A percentile compares a stretch with the other conserved stretches of the same genome.
phyloP scores from a whole-genome alignment of 2,113 vertebrate species.

The Phylloscopus trochilus region DNA sequence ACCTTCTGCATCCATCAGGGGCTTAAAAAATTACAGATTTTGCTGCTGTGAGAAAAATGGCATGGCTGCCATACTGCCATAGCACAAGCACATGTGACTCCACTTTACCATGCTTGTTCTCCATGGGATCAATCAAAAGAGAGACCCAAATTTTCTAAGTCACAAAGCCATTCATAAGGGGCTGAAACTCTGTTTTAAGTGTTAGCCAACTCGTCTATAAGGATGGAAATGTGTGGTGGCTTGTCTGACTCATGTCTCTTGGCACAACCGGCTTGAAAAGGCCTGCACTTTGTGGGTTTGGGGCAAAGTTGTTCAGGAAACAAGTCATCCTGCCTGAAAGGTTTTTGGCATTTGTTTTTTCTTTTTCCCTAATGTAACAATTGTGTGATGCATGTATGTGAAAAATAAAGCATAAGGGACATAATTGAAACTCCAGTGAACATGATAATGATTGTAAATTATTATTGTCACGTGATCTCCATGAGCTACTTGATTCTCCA shows the following conservation, averaged over 20 bases:
- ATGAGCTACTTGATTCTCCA: not conserved
- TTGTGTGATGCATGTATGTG: fast-evolving
- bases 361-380: not conserved
- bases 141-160: not conserved
- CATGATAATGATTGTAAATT: not conserved
- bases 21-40: not conserved
- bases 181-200: not conserved
- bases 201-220: not conserved
- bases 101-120: not conserved
- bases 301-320: not conserved
- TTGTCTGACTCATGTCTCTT: not conserved
- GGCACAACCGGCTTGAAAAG: not conserved
- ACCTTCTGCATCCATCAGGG: not conserved
- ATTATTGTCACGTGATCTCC: not conserved
- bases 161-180: not conserved
- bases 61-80: not conserved
- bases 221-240: not conserved
- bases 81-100: not conserved
- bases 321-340: not conserved
- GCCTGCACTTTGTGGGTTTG: not conserved
- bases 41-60: not conserved
- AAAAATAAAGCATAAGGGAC: not conserved
- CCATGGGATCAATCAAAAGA: not conserved
- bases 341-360: not conserved
- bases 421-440: not conserved